phyloP scores from a whole-genome alignment of 2,797 vertebrate genomes.

The Esox masquinongy region DNA sequence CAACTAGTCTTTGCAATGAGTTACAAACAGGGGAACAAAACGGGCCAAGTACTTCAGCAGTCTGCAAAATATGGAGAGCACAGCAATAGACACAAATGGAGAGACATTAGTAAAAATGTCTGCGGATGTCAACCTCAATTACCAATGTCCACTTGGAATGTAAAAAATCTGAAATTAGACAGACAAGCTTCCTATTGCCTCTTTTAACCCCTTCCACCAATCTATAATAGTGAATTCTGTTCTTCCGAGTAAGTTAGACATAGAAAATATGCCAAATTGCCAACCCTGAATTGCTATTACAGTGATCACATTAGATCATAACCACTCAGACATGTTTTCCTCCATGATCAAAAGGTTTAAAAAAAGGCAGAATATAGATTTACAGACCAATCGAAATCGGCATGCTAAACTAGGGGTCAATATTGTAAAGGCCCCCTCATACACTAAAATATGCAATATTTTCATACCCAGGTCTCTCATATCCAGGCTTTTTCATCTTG shows the following conservation, averaged over 20 bases:
- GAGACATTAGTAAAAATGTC: conserved; percentile 66
- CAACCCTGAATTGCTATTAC: conserved; percentile 20
- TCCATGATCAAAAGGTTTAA: conserved; percentile 22
- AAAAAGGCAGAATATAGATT: conserved; percentile 48
- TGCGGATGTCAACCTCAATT: conserved; percentile 71
- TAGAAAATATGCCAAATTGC: conserved; percentile 9
- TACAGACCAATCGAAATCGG: conserved; percentile 49
- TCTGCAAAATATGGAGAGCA: conserved; percentile 44
- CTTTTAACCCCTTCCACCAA: conserved; percentile 39
- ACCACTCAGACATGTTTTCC: conserved; percentile 27
- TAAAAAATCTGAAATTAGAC: conserved; percentile 66
- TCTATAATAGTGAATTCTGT: conserved; percentile 51
- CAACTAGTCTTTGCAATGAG: conserved; percentile 73
- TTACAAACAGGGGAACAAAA: conserved; percentile 66
- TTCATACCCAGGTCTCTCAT: background rate
- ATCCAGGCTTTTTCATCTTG: background rate
- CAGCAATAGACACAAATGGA: conserved; percentile 34
- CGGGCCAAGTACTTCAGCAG: conserved; percentile 62
- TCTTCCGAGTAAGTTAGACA: conserved; percentile 29
- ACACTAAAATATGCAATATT: conserved; percentile 18
- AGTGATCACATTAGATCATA: conserved; percentile 20
- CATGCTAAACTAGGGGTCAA: conserved; percentile 50
- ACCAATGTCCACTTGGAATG: conserved; percentile 67
- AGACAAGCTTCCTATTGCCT: conserved; percentile 57
- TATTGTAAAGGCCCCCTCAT: conserved; percentile 33